Evolutionary conservation across 1,140 invertebrate species (phyloP), one percentile per base, ranked within the genome.

Genomic region (Drosophila santomea): DNA sequence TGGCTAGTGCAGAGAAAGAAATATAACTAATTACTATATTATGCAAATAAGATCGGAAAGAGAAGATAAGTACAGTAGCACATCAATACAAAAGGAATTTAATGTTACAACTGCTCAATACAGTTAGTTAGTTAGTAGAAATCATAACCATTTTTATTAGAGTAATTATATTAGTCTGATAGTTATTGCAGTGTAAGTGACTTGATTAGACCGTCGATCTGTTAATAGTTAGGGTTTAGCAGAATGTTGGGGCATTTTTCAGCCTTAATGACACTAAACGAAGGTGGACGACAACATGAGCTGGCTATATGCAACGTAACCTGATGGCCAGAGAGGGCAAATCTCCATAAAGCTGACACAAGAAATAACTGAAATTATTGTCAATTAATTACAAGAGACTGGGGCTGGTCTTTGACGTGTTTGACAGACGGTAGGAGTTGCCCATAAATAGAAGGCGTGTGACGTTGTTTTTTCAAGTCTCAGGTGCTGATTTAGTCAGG

Each of bases 291-390:
- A 77, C 51, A 61, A 78, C 76, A 67, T 63, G 61, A 73, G 61
- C 41, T 74, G 74, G 38, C 55, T 57, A 77, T 67, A 56, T 23
- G 50, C 38, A 51, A 55, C 50, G 35, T 36, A 43, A 45, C 35
- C 38, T 32, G 57, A 39, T 52, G 45, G 36, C 17, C 36, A 20
- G 32, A 44, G 56, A 32, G 52, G 44, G 39, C 48, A 69, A 71
- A 71, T 71, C 66, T 71, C 15, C 68, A 58, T 58, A 58, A 15
- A 43, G 23, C 55, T 39, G 69, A 64, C 57, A 67, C 71, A 72
- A 80, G 84, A 89, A 88, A 88, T 80, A 89, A 75, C 80, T 78
- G 68, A 89, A 89, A 89, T 89, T 89, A 89, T 89, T 89, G 85
- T 84, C 84, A 84, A 90, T 89, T 78, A 89, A 90, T 89, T 90